Evolutionary conservation across 2,113 vertebrate genomes (phyloP), one percentile per base, ranked within the genome.

Genomic region (Dunckerocampus dactyliophorus): DNA sequence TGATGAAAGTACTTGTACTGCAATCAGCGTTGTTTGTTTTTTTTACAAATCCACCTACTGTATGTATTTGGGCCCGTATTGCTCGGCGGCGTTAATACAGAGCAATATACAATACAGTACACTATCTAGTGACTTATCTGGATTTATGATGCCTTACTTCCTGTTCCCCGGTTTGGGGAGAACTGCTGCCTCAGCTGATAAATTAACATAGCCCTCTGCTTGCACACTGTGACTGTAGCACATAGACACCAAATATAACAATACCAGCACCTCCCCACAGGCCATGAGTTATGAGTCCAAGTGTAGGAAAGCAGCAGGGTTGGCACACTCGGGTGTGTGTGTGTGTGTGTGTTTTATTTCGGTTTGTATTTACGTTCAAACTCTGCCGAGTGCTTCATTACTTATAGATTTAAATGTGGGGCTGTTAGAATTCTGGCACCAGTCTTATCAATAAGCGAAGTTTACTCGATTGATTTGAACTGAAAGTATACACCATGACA

Each of bases 141-240:
- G 88, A 90, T 90, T 89, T 89, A 89, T 67, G 82, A 86, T 15
- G 69, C 77, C 79, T 81, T 82, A 85, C 83, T 88, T 88, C 82
- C 84, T 82, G 73, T 80, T 86, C 80, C 39, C 69, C 80, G 78
- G 83, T 88, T 88, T 85, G 75, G 88, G 86, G 86, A 89, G 80
- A 77, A 17, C 70, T 75, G 77, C 84, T 81, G 86, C 83, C 82
- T 79, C 62, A 56, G 82, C 77, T 88, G 86, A 88, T 89, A 88
- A 89, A 89, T 89, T 83, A 87, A 85, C 84, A 63, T 71, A 79
- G 80, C 73, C 79, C 80, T 82, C 67, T 68, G 65, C 72, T 78
- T 71, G 64, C 70, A 66, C 69, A 62, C 42, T 67, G 78, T 76
- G 71, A 62, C 42, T 69, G 78, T 76, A 72, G 59, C 63, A 72